Percentiles rank a stretch among this genome's conserved stretches.
Evolutionary conservation across 2,797 vertebrate genomes (phyloP).

Genomic region (Aplochiton taeniatus): DNA sequence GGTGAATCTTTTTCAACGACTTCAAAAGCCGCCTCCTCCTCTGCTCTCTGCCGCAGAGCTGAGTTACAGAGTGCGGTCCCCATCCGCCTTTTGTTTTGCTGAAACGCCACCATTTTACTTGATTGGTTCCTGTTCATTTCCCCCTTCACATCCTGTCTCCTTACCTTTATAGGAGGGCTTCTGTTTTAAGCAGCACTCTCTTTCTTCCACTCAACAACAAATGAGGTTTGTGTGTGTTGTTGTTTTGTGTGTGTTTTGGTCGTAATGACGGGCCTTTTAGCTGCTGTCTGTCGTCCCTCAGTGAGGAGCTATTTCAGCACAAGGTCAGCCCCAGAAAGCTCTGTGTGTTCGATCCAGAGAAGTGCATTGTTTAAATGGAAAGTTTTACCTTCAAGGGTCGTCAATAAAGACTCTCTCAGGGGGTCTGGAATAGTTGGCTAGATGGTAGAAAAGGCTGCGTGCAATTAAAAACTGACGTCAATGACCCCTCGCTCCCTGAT

Average conservation of each 20-base stretch:
- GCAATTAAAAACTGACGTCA: constrained; percentile 64
- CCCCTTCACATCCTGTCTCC: background rate
- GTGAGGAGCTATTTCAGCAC: constrained; percentile 19
- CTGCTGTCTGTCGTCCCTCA: constrained; percentile 9
- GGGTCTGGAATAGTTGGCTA: constrained; percentile 58
- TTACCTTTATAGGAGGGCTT: background rate
- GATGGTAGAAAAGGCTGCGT: constrained; percentile 54
- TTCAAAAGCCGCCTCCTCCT: constrained; percentile 57
- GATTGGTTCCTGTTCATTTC: background rate
- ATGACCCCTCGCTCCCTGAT: constrained; percentile 35
- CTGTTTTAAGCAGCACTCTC: no score
- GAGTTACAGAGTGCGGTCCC: no score
- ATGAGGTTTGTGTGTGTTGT: no score
- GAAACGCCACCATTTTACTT: constrained; percentile 12
- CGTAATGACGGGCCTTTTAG: background rate
- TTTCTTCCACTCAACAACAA: no score
- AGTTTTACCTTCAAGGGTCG: constrained; percentile 27
- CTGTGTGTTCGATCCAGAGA: constrained; percentile 12
- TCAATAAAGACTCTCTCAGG: constrained; percentile 41
- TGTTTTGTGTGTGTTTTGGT: no score
- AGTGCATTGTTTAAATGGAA: constrained; percentile 39
- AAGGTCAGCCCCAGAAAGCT: constrained; percentile 16
- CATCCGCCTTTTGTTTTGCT: constrained; percentile 30
- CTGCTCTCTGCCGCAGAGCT: constrained; percentile 19
- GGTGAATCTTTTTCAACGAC: constrained; percentile 55